Evolutionary conservation across 2,797 vertebrate species (phyloP).

Genomic region (Luscinia megarhynchos): DNA sequence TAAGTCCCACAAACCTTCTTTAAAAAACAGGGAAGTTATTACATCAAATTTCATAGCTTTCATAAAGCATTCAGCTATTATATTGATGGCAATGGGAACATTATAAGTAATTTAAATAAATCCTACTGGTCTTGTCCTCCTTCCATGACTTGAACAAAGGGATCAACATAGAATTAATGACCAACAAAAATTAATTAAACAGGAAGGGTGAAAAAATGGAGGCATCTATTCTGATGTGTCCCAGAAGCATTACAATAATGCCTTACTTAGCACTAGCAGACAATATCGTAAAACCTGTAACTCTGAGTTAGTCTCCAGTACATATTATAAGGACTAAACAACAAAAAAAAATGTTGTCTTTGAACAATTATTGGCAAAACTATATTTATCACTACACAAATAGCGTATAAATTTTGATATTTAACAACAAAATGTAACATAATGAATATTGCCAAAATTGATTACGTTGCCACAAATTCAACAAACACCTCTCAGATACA

Average conservation of each 20-base stretch:
- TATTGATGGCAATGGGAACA: not conserved
- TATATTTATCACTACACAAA: not conserved
- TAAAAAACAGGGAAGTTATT: not conserved
- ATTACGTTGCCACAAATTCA: not conserved
- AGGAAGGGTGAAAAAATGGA: not conserved
- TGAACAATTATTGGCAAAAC: not conserved
- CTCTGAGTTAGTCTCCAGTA: not conserved
- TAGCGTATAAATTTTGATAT: not conserved
- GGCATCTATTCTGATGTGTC: not conserved
- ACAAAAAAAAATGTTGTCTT: not conserved
- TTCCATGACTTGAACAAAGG: not conserved
- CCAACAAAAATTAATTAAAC: conserved; percentile 27
- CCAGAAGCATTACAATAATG: not conserved
- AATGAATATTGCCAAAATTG: not conserved
- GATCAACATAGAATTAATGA: not conserved
- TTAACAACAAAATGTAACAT: not conserved
- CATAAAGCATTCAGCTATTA: not conserved
- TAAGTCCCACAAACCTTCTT: not conserved
- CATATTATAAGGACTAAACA: not conserved
- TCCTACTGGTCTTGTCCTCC: not conserved
- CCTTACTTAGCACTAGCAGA: not conserved
- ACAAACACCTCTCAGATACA: not conserved
- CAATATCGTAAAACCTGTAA: not conserved
- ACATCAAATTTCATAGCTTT: not conserved
- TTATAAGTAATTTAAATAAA: conserved; percentile 13